Evolutionary conservation across 2,888 invertebrate species (phyloP).

Genomic region (Allacma fusca): DNA sequence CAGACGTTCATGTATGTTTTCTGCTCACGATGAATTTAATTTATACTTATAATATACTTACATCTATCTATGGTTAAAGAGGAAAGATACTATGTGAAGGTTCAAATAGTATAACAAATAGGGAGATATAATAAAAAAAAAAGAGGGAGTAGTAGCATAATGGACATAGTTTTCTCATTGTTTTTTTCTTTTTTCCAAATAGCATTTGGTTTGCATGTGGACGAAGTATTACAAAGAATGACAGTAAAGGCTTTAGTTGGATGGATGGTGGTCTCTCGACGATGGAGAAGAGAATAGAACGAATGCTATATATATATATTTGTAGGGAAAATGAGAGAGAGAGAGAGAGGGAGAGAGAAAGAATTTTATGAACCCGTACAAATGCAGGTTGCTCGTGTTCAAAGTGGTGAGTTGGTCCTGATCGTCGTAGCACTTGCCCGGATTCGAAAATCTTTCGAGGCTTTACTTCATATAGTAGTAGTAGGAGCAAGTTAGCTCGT

Average conservation of each 20-base stretch:
- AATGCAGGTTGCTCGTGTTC: conserved; percentile 33
- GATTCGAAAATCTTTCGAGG: conserved; percentile 40
- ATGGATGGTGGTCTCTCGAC: conserved; percentile 16
- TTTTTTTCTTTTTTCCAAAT: conserved; percentile 22
- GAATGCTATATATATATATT: not conserved
- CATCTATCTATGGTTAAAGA: too few species aligned
- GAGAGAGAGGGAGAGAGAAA: too few species aligned
- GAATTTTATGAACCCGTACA: conserved; percentile 30
- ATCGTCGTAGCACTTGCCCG: conserved; percentile 41
- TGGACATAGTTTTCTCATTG: conserved; percentile 24
- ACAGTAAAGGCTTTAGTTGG: conserved; percentile 20
- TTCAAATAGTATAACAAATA: too few species aligned
- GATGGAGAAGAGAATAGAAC: conserved; percentile 1
- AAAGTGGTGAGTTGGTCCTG: conserved; percentile 28
- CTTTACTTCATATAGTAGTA: conserved; percentile 9
- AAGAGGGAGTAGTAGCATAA: not conserved
- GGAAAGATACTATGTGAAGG: too few species aligned
- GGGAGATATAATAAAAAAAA: not conserved
- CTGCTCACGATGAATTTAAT: too few species aligned
- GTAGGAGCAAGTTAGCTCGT: not conserved
- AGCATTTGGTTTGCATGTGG: conserved; percentile 19
- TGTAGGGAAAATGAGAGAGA: too few species aligned
- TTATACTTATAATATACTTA: too few species aligned
- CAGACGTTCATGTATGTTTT: too few species aligned
- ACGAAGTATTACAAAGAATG: conserved; percentile 20